Conservation (phyloP, 2,113 vertebrate genomes). For the Pteruthius melanotis region DNA sequence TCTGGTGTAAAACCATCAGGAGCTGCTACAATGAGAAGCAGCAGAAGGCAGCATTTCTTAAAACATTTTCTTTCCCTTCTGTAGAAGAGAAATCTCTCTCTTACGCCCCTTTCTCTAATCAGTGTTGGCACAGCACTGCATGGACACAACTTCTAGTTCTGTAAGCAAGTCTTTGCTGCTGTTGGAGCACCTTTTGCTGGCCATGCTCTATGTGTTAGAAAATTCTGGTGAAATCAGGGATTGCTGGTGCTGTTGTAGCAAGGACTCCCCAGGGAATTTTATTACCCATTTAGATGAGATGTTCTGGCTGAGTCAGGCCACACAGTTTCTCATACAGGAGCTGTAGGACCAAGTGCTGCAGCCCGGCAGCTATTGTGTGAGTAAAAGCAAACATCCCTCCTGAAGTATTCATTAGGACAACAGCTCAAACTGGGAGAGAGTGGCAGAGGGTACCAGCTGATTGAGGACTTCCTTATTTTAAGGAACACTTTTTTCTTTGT, state of each 20-base stretch:
- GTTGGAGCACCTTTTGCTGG: neutral
- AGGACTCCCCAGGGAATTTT: neutral
- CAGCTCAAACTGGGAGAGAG: neutral
- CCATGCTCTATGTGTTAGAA: neutral
- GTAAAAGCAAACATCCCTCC: neutral
- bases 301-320: neutral
- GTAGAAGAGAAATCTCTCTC: neutral
- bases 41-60: neutral
- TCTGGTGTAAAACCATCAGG: neutral
- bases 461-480: neutral
- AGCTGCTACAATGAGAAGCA: neutral
- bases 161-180: neutral
- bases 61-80: neutral
- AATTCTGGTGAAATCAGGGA: neutral
- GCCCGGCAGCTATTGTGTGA: neutral
- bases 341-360: neutral
- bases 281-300: neutral
- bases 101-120: neutral
- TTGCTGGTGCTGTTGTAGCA: neutral
- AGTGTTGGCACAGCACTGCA: neutral
- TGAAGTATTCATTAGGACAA: neutral
- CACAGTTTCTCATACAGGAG: neutral
- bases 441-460: neutral
- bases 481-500: neutral
- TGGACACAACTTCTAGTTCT: neutral